Evolutionary conservation across 2,888 invertebrate genomes (phyloP).

Genomic region (Drosophila pullipes): DNA sequence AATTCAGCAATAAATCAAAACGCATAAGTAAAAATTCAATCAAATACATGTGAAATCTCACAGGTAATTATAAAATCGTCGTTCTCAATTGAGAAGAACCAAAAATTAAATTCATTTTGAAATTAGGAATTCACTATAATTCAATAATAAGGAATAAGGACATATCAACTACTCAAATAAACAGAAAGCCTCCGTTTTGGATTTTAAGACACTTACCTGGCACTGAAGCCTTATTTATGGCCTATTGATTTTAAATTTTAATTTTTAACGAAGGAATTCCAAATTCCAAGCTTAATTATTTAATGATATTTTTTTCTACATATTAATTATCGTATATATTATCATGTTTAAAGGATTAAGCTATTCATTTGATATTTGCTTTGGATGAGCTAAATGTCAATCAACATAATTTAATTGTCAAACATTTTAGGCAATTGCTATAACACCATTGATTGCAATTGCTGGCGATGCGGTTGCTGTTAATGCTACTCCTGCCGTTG

Average conservation of each 20-base stretch:
- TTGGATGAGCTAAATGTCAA: constrained; percentile 23
- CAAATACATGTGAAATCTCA: no score
- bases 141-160: background rate
- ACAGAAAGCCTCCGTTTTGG: background rate
- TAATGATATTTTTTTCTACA: background rate
- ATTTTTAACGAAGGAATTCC: background rate
- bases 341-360: constrained; percentile 20
- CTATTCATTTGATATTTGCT: constrained; percentile 21
- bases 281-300: background rate
- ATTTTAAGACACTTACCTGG: no score
- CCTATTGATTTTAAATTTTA: no score
- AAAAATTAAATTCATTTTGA: background rate
- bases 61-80: background rate
- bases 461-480: background rate
- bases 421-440: constrained; percentile 58
- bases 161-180: background rate
- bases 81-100: background rate
- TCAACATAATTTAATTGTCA: constrained; percentile 57
- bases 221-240: background rate
- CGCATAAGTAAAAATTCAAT: background rate
- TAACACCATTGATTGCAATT: constrained; percentile 55
- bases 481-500: background rate
- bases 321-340: background rate
- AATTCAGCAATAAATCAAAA: constrained; percentile 6
- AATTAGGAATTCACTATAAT: background rate